Base-by-base conservation (phyloP, 2,888 invertebrate genomes). In the Argyresthia goedartella region DNA sequence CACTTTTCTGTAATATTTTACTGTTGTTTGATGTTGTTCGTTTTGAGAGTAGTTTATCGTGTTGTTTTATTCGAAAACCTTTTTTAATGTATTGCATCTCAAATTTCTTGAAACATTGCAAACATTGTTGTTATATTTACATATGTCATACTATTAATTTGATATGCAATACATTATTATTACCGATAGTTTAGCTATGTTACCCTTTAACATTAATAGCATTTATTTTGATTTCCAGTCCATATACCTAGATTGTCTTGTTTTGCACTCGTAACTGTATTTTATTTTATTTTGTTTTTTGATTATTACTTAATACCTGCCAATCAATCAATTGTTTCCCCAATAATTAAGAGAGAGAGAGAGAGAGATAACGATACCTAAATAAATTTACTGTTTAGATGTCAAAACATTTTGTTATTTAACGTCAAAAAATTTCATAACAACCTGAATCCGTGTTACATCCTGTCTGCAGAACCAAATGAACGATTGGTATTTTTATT, bases 1-100 rank as follows among this genome's bases (percentile, higher is more conserved):
- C 90, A 84, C 55, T 52, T 16, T 43, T 14, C 15, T 43, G 13
- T 45, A 25, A 8, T 16, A 16, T 45, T 16, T 11, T 46, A 7
- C 6, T 45, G 45, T 33, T 46, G 8, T 45, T 9, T n/a, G 14
- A 44, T 14, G 44, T 44, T 44, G 7, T 8, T 9, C 10, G 16
- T 44, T 14, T 44, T 10, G 14, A 25, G 25, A 25, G 25, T 25
- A 25, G 25, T 25, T 25, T 25, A 6, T 25, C 25, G 6, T 4
- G 25, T 25, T 25, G 25, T n/a, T n/a, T n/a, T n/a, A n/a, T n/a
- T n/a, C n/a, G 6, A 25, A 6, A 25, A 2, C 25, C 25, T 25
- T 2, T 25, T 25, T 25, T 25, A 25, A 2, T 25, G 25, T 25
- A 25, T 25, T 25, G 25, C 25, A 25, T 25, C 25, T 25, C 25